Evolutionary conservation across 1,140 invertebrate species (phyloP), one percentile per base, ranked within the genome.

Genomic region (Helicoverpa armigera): DNA sequence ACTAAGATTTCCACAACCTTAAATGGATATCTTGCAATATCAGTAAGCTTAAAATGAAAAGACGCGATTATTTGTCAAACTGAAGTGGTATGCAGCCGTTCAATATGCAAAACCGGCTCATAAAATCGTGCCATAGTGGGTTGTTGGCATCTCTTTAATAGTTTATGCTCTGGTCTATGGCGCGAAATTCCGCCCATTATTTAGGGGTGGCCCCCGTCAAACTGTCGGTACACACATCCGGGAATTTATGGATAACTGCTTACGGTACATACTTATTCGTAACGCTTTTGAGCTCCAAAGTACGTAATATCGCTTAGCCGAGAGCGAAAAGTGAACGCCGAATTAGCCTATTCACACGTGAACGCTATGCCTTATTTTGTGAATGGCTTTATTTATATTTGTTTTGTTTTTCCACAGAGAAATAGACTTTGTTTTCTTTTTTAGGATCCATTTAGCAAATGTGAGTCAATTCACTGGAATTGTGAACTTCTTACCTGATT

Each of bases 181-280:
- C 51, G 73, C 73, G 73, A 76, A 76, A 76, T 76, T 76, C 73
- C 73, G 73, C 43, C 73, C 73, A 76, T 76, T 76, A 76, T 76
- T 76, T 76, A 76, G 73, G 43, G 58, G 58, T 63, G 43, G 56
- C 11, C n/a, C 73, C 73, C 58, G 58, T 76, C 73, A 76, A 61
- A 76, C 35, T 76, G 73, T 16, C 69, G 23, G 56, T 76, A 61
- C 73, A 53, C 50, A 76, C 56, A 76, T 76, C 73, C 58, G 35
- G 73, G 73, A 31, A 63, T 76, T 76, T 63, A 76, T 76, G 58
- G 48, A 35, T 63, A 31, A 72, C 50, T 72, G 69, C 50, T 61
- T 56, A 73, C 18, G 35, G 54, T 69, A 69, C 35, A 65, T 29
- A 31, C 14, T 65, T 65, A 48, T 51, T 69, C 65, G 65, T 56